These are phyloP conservation scores for Chloroceryle aenea DNA, from an alignment of 2,113 vertebrate species.

Conservation along the genomic window DNA sequence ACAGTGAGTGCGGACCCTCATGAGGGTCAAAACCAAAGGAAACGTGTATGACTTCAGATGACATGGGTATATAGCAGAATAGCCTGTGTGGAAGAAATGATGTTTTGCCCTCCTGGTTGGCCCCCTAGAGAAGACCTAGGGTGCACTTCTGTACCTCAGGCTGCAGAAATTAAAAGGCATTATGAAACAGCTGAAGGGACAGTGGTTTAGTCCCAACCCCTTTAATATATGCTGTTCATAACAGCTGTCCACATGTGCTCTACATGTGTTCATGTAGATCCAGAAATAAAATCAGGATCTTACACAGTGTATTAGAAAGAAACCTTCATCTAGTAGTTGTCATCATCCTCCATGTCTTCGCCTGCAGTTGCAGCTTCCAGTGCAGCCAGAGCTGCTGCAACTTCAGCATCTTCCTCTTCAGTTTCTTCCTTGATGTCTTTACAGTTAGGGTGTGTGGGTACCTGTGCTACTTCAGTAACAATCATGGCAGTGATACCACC, in stretches of 20 bases:
- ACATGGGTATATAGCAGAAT: background rate
- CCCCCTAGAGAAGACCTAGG: background rate
- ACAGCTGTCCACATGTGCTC: background rate
- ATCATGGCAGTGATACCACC: background rate
- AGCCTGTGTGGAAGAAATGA: background rate
- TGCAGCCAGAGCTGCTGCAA: constrained; percentile 92
- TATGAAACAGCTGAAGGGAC: background rate
- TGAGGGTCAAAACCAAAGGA: background rate
- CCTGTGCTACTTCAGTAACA: background rate
- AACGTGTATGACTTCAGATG: background rate
- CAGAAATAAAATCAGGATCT: background rate
- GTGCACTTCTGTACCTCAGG: background rate
- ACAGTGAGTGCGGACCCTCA: background rate
- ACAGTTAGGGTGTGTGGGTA: background rate
- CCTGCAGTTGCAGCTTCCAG: constrained; percentile 92
- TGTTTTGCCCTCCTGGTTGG: background rate
- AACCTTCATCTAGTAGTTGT: constrained; percentile 57
- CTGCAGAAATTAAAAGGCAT: background rate
- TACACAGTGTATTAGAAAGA: background rate
- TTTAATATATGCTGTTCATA: background rate
- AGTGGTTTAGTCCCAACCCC: background rate
- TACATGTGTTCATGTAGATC: background rate
- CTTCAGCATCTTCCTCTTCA: constrained; percentile 83
- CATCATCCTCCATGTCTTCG: constrained; percentile 78
- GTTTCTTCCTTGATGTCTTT: background rate